Conservation (phyloP, 2,888 invertebrate species). For the Rugalucina vietnamica region DNA sequence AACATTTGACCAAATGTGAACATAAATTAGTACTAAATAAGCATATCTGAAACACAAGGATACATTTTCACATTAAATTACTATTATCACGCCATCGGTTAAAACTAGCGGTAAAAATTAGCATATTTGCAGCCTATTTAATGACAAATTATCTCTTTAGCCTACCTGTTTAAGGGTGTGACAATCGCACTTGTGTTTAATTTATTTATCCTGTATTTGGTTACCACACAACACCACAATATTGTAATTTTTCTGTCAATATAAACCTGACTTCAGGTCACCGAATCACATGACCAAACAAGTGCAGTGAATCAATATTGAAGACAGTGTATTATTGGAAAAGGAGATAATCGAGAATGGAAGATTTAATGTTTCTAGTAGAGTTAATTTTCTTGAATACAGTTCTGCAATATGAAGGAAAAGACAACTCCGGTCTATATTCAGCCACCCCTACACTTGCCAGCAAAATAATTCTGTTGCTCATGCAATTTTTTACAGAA, state of each 20-base stretch:
- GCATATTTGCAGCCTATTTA: too few relatives aligned
- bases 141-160: background rate
- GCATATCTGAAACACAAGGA: too few relatives aligned
- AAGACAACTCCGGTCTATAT: too few relatives aligned
- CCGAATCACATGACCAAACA: slow-evolving; percentile 61
- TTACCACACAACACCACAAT: background rate
- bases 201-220: background rate
- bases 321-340: background rate
- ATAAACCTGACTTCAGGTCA: slow-evolving; percentile 21
- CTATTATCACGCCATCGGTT: background rate
- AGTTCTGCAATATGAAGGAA: background rate
- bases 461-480: too few relatives aligned
- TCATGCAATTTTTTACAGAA: too few relatives aligned
- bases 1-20: too few relatives aligned
- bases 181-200: background rate
- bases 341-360: background rate
- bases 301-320: slow-evolving; percentile 57
- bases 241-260: slow-evolving; percentile 1
- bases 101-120: too few relatives aligned
- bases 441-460: too few relatives aligned
- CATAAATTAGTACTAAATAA: too few relatives aligned
- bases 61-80: slow-evolving; percentile 7
- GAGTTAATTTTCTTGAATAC: background rate
- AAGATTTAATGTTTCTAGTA: background rate
- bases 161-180: background rate